Conservation (phyloP, 1,140 invertebrate species). For the Eubasilissa regina region DNA sequence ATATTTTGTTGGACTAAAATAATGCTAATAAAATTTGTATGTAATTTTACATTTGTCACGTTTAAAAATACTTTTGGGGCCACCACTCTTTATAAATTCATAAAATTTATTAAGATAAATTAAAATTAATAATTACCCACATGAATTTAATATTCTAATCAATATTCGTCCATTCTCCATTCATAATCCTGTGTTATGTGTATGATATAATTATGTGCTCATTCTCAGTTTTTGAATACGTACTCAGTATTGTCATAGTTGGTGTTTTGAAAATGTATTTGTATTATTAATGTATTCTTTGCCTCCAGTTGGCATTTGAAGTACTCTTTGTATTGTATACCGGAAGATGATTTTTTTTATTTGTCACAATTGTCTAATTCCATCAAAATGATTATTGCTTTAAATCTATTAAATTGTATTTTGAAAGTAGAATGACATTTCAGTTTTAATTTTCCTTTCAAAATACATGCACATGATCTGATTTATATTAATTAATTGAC, state of each 20-base stretch:
- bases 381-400: too few relatives aligned
- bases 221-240: neutral
- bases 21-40: neutral
- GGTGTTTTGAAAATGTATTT: constrained; percentile 2
- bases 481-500: too few relatives aligned
- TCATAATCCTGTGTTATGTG: constrained; percentile 4
- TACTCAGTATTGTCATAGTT: neutral
- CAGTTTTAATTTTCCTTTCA: too few relatives aligned
- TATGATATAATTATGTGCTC: neutral
- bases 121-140: constrained; percentile 6
- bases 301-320: too few relatives aligned
- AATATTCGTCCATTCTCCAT: constrained; percentile 48
- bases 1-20: neutral
- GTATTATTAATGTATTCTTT: too few relatives aligned
- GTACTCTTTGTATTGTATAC: too few relatives aligned
- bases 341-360: too few relatives aligned
- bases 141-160: constrained; percentile 41
- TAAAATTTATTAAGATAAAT: neutral
- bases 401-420: too few relatives aligned
- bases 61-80: constrained; percentile 42
- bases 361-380: too few relatives aligned
- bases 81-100: constrained; percentile 21
- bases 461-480: too few relatives aligned
- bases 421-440: too few relatives aligned
- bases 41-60: neutral